Evolutionary conservation across 2,113 vertebrate genomes (phyloP).

Genomic region (Gorilla gorilla): DNA sequence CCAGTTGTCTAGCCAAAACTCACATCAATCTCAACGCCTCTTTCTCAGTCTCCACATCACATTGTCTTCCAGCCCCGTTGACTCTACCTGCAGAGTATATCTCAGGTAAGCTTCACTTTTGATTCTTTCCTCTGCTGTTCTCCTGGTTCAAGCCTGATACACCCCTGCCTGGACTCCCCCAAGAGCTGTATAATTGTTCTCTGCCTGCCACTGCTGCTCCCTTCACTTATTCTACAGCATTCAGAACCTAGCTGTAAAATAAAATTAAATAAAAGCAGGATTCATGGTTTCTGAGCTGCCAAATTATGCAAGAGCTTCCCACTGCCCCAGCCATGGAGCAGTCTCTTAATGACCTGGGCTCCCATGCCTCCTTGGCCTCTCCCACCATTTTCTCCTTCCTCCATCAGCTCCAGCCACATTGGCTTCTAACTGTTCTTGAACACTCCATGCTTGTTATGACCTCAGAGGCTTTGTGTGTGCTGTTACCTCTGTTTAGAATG

Average conservation of each 20-base stretch:
- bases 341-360: background rate
- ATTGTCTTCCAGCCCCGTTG: too few species aligned
- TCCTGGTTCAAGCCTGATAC: background rate
- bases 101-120: background rate
- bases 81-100: background rate
- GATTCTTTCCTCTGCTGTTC: background rate
- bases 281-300: background rate
- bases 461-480: background rate
- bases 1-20: background rate
- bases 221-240: background rate
- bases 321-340: background rate
- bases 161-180: background rate
- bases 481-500: background rate
- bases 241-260: background rate
- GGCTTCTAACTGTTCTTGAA: background rate
- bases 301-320: background rate
- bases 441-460: background rate
- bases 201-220: too few species aligned
- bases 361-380: background rate
- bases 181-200: background rate
- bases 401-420: background rate
- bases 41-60: background rate
- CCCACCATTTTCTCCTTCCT: background rate
- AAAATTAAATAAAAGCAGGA: background rate
- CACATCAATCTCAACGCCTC: fast-evolving